Conservation (phyloP, 2,888 invertebrate species). For the Oconnorella tubifera region DNA sequence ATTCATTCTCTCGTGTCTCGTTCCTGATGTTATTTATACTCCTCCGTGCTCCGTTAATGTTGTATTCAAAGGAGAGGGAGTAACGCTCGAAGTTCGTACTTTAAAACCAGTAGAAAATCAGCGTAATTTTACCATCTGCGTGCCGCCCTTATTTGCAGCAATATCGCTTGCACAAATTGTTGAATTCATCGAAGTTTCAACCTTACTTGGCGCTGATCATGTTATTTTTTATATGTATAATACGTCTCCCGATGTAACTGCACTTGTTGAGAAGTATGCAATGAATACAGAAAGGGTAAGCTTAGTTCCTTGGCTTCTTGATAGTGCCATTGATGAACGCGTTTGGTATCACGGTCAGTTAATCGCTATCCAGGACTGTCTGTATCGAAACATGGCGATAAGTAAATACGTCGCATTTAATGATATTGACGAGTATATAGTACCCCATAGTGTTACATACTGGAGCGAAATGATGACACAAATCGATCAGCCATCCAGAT, state of each 20-base stretch:
- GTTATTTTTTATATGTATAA: constrained; percentile 46
- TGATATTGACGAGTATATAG: constrained; percentile 52
- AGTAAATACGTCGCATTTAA: constrained; percentile 43
- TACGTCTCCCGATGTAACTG: constrained; percentile 35
- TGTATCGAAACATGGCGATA: constrained; percentile 47
- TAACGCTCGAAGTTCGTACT: constrained; percentile 5
- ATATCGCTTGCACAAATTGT: constrained; percentile 40
- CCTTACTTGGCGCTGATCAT: constrained; percentile 43
- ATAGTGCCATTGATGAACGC: constrained; percentile 24
- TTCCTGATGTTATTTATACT: constrained; percentile 29
- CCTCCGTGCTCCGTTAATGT: constrained; percentile 18
- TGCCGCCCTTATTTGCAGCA: constrained; percentile 49
- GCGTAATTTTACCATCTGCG: constrained; percentile 43
- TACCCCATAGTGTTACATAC: constrained; percentile 38
- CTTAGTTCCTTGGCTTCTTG: constrained; percentile 44
- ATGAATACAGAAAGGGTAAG: constrained; percentile 31
- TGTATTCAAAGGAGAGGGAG: background rate
- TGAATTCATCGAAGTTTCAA: constrained; percentile 49
- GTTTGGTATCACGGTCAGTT: constrained; percentile 53
- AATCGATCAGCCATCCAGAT: constrained; percentile 27
- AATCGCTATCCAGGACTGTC: constrained; percentile 50
- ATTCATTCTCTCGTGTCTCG: constrained; percentile 47
- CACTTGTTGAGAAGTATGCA: constrained; percentile 43
- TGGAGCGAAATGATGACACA: constrained; percentile 20
- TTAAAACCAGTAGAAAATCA: background rate